These are phyloP conservation scores for Opisthocomus hoazin DNA, from an alignment of 2,113 vertebrate species.

Conservation along the genomic window DNA sequence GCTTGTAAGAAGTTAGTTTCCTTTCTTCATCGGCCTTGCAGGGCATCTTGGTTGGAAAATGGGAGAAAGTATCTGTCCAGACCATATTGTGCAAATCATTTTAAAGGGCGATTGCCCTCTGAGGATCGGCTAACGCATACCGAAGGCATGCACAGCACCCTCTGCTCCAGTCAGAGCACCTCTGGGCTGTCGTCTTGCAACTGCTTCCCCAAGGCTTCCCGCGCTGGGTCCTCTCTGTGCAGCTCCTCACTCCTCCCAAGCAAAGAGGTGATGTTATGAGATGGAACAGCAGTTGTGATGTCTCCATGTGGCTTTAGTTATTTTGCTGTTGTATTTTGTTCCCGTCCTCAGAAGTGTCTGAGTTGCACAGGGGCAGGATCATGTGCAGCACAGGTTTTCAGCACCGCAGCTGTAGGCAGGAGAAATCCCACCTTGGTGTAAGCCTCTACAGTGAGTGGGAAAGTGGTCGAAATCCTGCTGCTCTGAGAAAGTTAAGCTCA, in stretches of 20 bases:
- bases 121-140: neutral
- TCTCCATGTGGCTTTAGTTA: neutral
- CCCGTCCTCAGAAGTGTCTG: neutral
- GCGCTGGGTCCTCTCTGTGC: neutral
- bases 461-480: neutral
- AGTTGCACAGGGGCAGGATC: neutral
- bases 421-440: neutral
- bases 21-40: neutral
- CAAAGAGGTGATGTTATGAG: neutral
- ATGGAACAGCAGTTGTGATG: accelerated
- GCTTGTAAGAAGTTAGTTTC: neutral
- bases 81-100: neutral
- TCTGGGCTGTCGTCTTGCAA: neutral
- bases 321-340: neutral
- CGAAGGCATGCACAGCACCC: neutral
- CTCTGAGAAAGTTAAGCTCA: neutral
- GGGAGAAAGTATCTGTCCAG: neutral
- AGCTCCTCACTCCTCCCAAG: neutral
- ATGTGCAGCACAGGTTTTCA: neutral
- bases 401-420: neutral
- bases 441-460: neutral
- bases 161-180: neutral
- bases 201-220: neutral
- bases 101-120: neutral
- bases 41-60: neutral